Conservation (phyloP, 1,140 invertebrate species). For the Brachionus manjavacas region DNA sequence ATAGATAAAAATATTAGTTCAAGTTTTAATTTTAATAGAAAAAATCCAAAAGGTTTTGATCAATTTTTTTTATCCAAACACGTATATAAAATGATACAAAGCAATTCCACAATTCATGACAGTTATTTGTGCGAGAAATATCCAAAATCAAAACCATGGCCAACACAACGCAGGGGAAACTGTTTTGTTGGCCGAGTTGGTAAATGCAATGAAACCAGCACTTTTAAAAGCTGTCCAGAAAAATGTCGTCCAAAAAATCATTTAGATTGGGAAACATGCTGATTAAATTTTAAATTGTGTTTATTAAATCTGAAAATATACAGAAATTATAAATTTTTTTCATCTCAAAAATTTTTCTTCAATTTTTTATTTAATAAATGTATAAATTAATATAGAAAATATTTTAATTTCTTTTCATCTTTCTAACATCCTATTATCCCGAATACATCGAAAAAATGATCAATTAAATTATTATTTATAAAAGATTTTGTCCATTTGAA, state of each 20-base stretch:
- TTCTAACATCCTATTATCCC: no score
- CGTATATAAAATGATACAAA: not conserved
- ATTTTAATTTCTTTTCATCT: no score
- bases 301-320: no score
- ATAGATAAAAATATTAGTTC: not conserved
- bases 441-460: no score
- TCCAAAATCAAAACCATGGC: not conserved
- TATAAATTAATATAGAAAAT: no score
- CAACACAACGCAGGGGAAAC: not conserved
- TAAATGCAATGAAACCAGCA: not conserved
- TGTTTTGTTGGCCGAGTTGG: not conserved
- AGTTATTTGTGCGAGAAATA: not conserved
- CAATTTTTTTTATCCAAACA: not conserved
- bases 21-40: not conserved
- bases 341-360: no score
- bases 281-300: not conserved
- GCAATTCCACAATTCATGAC: not conserved
- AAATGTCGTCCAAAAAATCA: not conserved
- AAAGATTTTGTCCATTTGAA: no score
- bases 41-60: not conserved
- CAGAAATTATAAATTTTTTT: no score
- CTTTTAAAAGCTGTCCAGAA: not conserved
- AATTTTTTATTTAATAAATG: no score
- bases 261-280: slow-evolving; percentile 1
- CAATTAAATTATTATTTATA: no score